phyloP scores from a whole-genome alignment of 1,140 invertebrate species.

The Pemphigus obesinymphae region DNA sequence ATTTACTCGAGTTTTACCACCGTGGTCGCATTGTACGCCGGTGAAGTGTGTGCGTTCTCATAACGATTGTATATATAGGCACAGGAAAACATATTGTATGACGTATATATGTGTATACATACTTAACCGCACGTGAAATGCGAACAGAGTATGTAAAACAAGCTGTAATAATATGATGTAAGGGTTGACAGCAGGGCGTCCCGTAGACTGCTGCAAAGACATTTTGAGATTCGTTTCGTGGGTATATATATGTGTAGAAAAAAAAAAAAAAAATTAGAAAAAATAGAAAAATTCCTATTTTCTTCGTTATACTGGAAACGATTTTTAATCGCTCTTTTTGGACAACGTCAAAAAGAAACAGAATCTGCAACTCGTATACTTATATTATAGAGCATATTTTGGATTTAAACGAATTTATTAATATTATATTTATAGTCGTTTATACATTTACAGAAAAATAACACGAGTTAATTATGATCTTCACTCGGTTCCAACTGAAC shows the following conservation, averaged over 20 bases:
- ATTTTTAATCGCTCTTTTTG: neutral
- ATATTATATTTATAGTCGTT: too few species aligned
- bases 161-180: neutral
- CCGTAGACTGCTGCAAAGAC: neutral
- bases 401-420: too few species aligned
- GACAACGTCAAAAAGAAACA: neutral
- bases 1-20: neutral
- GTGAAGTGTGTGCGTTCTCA: neutral
- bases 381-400: too few species aligned
- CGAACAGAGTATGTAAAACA: neutral
- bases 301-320: neutral
- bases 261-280: too few species aligned
- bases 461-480: too few species aligned
- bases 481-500: too few species aligned
- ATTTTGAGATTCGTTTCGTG: neutral
- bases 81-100: neutral
- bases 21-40: neutral
- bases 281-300: neutral
- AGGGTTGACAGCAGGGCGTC: neutral
- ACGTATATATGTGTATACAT: too few species aligned
- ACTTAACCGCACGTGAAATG: neutral
- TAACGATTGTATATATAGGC: neutral
- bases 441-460: too few species aligned
- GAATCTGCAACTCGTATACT: too few species aligned
- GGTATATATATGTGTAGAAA: too few species aligned